phyloP scores from a whole-genome alignment of 2,888 invertebrate species.

The Ligdia adustata region DNA sequence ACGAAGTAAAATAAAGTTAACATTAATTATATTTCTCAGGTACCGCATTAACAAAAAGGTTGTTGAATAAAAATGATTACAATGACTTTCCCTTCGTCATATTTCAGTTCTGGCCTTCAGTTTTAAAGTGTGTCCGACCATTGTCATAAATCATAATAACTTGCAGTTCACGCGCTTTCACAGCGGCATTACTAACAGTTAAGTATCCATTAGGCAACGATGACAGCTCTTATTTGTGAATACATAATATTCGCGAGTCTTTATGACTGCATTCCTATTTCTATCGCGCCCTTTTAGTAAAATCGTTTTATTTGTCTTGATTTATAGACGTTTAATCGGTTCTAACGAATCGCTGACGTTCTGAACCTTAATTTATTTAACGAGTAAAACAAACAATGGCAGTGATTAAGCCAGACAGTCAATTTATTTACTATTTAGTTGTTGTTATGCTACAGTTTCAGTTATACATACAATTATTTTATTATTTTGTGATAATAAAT shows the following conservation, averaged over 20 bases:
- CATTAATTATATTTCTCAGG: no score
- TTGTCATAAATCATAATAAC: constrained; percentile 70
- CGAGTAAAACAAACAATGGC: background rate
- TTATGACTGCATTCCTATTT: constrained; percentile 17
- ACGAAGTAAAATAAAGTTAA: no score
- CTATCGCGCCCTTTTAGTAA: constrained; percentile 12
- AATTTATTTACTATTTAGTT: no score
- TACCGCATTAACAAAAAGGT: no score
- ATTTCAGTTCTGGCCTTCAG: no score
- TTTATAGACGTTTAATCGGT: constrained; percentile 25
- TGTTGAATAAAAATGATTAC: no score
- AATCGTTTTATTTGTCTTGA: constrained; percentile 27
- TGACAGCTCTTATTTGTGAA: constrained; percentile 22
- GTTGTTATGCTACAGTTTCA: no score
- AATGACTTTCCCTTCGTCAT: no score
- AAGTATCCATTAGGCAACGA: constrained; percentile 45
- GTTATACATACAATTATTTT: no score
- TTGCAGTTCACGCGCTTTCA: constrained; percentile 67
- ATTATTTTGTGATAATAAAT: no score
- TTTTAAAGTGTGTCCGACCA: constrained; percentile 61
- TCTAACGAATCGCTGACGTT: constrained; percentile 12
- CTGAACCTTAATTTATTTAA: constrained; percentile 12
- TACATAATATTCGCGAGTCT: constrained; percentile 1
- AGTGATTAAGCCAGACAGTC: background rate
- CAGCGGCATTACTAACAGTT: constrained; percentile 76